phyloP scores from a whole-genome alignment of 2,113 vertebrate genomes.

The Pseudorhombus dupliciocellatus region DNA sequence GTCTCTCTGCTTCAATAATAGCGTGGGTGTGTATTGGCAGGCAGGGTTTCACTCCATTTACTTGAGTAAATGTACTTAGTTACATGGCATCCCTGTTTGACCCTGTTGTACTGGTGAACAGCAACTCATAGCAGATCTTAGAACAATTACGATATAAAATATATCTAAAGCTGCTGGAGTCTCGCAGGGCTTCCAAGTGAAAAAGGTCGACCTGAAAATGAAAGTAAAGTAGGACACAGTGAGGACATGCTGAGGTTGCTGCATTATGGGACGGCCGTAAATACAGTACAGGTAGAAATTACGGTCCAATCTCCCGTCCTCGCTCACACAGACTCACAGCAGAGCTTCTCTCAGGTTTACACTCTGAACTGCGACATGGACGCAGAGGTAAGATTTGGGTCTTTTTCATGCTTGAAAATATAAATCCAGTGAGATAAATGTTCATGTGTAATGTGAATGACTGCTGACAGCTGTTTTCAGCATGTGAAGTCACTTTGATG shows the following conservation, averaged over 20 bases:
- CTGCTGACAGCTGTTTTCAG: background rate
- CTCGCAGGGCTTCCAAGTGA: constrained; percentile 37
- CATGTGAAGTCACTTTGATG: background rate
- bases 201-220: constrained; percentile 61
- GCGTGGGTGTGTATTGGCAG: too few species aligned
- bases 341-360: constrained; percentile 22
- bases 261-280: constrained; percentile 72
- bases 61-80: too few species aligned
- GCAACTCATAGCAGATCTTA: background rate
- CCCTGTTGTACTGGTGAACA: too few species aligned
- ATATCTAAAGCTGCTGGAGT: constrained; percentile 5
- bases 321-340: constrained; percentile 16
- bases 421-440: background rate
- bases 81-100: too few species aligned
- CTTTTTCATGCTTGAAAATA: background rate
- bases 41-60: too few species aligned
- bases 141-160: background rate
- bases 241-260: constrained; percentile 71
- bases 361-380: constrained; percentile 45
- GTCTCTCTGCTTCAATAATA: too few species aligned
- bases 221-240: constrained; percentile 67
- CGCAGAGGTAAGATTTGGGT: constrained; percentile 64
- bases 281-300: constrained; percentile 61
- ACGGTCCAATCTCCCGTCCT: constrained; percentile 12
- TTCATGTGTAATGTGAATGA: background rate